Base-by-base conservation (phyloP, 2,113 vertebrate species). In the Siphamia tubifer region DNA sequence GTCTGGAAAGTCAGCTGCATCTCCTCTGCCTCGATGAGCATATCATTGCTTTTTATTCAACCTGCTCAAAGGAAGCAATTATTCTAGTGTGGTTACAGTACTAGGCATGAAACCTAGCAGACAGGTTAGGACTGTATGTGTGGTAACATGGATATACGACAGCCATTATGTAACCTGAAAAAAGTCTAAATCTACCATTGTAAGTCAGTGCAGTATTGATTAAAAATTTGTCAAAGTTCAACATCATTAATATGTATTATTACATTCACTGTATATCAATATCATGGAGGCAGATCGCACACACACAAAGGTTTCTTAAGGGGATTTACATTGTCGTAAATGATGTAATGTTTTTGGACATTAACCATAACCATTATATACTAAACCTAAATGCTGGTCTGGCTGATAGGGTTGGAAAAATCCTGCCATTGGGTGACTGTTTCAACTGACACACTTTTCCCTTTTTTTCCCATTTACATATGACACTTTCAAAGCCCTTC, bases 91-190 rank as follows among this genome's bases (percentile, higher is more conserved):
- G 38, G 43, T 24, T 60, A 44, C 27, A n/a, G n/a, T n/a, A n/a
- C n/a, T n/a, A n/a, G n/a, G n/a, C n/a, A n/a, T n/a, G n/a, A n/a
- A n/a, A n/a, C n/a, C n/a, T n/a, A n/a, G n/a, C n/a, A n/a, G n/a
- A n/a, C 55, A 56, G 48, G 47, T 52, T 45, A 40, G 28, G 40
- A 19, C 61, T 68, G 79, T 81, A 82, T 79, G 79, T 16, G 45
- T 81, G 84, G 74, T 71, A 83, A 87, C 68, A 12, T 69, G 47
- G 32, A 61, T 35, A 60, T 49, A 53, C 53, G 74, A 68, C 69
- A 77, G 38, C 56, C 54, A 84, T 90, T 79, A 86, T 70, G 74
- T 87, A 87, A 90, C n/a, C 72, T 53, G 51, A 32, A 27, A 63
- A 74, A 51, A 10, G 70, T 78, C 79, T 84, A 82, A 79, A 89